Base-by-base conservation (phyloP, 2,113 vertebrate species). In the Ailuropoda melanoleuca region DNA sequence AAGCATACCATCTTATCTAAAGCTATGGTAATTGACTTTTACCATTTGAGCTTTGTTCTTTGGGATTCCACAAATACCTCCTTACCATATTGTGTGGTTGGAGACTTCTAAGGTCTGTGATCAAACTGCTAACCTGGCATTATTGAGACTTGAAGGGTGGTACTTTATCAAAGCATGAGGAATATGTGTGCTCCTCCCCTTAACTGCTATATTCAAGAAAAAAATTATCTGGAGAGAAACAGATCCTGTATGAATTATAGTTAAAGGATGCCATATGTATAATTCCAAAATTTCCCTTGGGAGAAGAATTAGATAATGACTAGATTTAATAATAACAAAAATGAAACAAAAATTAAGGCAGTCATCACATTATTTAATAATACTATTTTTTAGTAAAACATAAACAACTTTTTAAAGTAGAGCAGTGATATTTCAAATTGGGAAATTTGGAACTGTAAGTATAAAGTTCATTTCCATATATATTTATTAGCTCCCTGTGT, bases 311-410 rank as follows among this genome's bases (percentile, higher is more conserved):
- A 43, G 43, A 88, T 70, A 85, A 77, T 75, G 74, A 39, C 31
- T 89, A 70, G 37, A 70, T 64, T 90, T 93, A 94, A 75, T 46
- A 80, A 90, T 50, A 37, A n/a, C 53, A 50, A 82, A 56, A 87
- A 90, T 48, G 13, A 90, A 90, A 90, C 14, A 55, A 88, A 89
- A 83, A 83, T 62, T 89, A 15, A 92, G 6, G 4, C 17, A 90
- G 37, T 48, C 53, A 83, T 39, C 8, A 77, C 24, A 95, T 46
- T 95, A 82, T n/a, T 92, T 93, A 88, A 94, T 88, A 88, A 50
- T 46, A 75, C 3, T 50, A 56, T 60, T 90, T 90, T 64, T 95
- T 87, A 81, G 62, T 75, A 94, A 97, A 97, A 50, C 26, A 78
- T 53, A 83, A 55, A 78, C 29, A 88, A 62, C 34, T 88, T 88